Evolutionary conservation across 2,797 vertebrate genomes (phyloP).

Genomic region (Channallabes apus): DNA sequence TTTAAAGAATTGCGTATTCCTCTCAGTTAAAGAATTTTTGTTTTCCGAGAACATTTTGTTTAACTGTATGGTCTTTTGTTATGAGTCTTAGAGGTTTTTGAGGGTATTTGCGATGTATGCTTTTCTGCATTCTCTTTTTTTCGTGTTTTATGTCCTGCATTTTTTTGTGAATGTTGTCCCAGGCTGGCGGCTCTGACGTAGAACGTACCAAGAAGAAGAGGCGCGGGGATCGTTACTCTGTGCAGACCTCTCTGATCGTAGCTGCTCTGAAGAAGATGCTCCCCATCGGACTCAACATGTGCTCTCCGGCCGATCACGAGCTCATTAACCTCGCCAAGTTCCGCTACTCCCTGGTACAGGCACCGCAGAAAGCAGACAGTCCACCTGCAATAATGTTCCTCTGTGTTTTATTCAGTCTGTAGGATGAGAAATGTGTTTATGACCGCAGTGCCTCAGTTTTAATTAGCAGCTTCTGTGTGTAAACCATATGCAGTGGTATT

Average conservation of each 20-base stretch:
- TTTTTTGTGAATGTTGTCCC: constrained; percentile 45
- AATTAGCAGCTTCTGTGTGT: background rate
- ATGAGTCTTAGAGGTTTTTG: no score
- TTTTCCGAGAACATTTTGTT: background rate
- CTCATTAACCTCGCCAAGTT: constrained; percentile 89
- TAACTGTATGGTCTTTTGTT: background rate
- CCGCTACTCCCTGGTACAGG: constrained; percentile 87
- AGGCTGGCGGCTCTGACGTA: constrained; percentile 89
- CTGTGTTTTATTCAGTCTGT: background rate
- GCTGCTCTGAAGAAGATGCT: constrained; percentile 97
- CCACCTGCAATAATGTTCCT: background rate
- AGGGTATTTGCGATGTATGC: no score
- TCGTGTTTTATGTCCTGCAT: constrained; percentile 30
- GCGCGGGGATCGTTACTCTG: constrained; percentile 89
- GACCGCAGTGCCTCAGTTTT: background rate
- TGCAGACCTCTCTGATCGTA: constrained; percentile 93
- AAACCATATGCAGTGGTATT: background rate
- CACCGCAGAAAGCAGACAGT: background rate
- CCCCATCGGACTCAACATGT: constrained; percentile 96
- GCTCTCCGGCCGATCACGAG: constrained; percentile 92
- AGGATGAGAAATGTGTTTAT: background rate
- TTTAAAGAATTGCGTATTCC: background rate
- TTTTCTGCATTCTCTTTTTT: background rate
- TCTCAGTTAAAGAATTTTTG: background rate
- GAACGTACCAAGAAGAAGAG: constrained; percentile 93